Evolutionary conservation across 2,113 vertebrate genomes (phyloP), one percentile per base, ranked within the genome.

Genomic region (Phalacrocorax brasilianus): DNA sequence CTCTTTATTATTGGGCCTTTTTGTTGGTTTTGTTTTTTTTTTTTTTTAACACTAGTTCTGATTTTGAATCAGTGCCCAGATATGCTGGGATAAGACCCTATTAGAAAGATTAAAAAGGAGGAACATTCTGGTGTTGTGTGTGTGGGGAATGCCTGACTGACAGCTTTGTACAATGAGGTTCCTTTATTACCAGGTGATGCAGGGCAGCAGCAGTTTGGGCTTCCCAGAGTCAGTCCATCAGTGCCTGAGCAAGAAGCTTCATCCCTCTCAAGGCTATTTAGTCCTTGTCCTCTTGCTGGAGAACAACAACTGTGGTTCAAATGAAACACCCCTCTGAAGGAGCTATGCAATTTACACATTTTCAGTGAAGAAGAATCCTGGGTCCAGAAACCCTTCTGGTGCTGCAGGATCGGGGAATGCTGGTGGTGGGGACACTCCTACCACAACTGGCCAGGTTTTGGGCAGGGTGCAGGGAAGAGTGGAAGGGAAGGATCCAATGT

Each of bases 21-120:
- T 38, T 38, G 38, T 38, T 38, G 38, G 38, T 38, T 9, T 9
- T 38, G 47, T 50, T 72, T 67, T 58, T 83, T 92, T 73, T 61
- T 61, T 94, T 93, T 89, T 94, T 73, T 40, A 81, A 50, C 81
- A 59, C 66, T 62, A 87, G 74, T 82, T 94, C 80, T 89, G 63
- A 89, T 92, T 87, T 95, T 97, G 97, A 95, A 78, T 72, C 59
- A 6, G 70, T 89, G 96, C 95, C 95, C 92, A 97, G 87, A 95
- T 95, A 95, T 73, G 77, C 84, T 92, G 86, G 91, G 80, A 87
- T 94, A 92, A 96, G 80, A 53, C 73, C 86, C 77, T 87, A 66
- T 80, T 87, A 96, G 91, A 93, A 85, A 85, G 85, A 96, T 91
- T 85, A 80, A 66, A 96, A 88, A 95, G 71, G 45, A 95, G 74